phyloP scores from a whole-genome alignment of 2,797 vertebrate species.

The Allobates femoralis region DNA sequence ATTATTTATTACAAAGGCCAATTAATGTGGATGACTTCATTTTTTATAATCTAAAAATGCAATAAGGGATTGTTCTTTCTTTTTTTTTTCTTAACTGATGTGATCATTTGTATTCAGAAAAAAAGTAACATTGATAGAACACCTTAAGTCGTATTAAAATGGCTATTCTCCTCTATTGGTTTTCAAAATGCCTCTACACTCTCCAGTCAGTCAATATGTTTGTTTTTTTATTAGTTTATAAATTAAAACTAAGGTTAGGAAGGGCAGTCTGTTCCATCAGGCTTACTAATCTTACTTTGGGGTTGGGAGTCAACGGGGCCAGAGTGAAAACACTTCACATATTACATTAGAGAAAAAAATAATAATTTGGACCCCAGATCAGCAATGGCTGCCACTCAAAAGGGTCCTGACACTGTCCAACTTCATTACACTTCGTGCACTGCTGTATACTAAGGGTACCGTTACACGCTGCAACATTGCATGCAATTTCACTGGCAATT shows the following conservation, averaged over 20 bases:
- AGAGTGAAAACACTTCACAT: too few species aligned
- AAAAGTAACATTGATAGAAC: background rate
- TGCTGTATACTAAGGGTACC: too few species aligned
- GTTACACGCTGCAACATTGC: too few species aligned
- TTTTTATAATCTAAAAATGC: background rate
- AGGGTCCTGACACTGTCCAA: too few species aligned
- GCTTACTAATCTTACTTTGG: too few species aligned
- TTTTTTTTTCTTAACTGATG: background rate
- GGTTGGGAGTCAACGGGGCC: too few species aligned
- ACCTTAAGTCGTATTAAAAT: background rate
- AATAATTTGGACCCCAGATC: too few species aligned
- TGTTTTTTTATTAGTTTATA: background rate
- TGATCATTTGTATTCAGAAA: background rate
- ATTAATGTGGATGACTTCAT: slow-evolving; percentile 23
- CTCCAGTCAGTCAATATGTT: background rate
- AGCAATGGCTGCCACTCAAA: too few species aligned
- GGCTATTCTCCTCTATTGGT: background rate
- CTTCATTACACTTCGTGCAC: too few species aligned
- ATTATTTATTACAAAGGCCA: slow-evolving; percentile 18
- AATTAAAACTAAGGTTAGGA: too few species aligned
- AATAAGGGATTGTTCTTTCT: background rate
- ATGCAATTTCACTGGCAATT: too few species aligned
- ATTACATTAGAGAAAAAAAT: too few species aligned
- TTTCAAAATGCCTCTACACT: background rate
- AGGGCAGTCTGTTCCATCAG: background rate